phyloP scores from a whole-genome alignment of 1,140 invertebrate genomes.

The Cherax destructor region DNA sequence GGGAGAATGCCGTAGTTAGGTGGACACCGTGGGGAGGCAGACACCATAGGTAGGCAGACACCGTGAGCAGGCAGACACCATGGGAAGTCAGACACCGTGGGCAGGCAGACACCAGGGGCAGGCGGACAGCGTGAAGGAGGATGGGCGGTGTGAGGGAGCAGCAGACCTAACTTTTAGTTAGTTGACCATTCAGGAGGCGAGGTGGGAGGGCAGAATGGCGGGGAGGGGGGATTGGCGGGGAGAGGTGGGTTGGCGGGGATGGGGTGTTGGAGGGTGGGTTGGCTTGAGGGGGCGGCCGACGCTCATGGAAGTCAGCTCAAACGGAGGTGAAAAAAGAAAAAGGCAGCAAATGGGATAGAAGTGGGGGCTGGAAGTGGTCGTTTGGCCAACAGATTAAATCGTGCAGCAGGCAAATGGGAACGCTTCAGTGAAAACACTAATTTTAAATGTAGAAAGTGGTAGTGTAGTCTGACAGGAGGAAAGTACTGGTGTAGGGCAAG shows the following conservation, averaged over 20 bases:
- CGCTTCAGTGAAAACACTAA: slow-evolving; percentile 29
- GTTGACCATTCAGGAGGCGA: slow-evolving; percentile 24
- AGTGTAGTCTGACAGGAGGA: not conserved
- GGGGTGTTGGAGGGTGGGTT: too few species aligned
- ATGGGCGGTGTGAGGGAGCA: not conserved
- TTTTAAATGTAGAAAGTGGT: slow-evolving; percentile 32
- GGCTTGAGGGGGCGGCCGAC: too few species aligned
- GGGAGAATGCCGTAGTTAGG: too few species aligned
- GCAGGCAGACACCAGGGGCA: too few species aligned
- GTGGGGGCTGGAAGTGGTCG: slow-evolving; percentile 34
- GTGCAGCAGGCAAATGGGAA: slow-evolving; percentile 24
- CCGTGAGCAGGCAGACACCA: too few species aligned
- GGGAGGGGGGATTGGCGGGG: too few species aligned
- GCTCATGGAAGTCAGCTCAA: slow-evolving; percentile 30
- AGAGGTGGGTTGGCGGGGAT: too few species aligned
- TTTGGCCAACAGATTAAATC: slow-evolving; percentile 43
- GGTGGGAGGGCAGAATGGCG: not conserved
- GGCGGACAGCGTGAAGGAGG: too few species aligned
- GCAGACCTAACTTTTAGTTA: slow-evolving; percentile 3
- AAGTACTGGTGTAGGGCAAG: too few species aligned
- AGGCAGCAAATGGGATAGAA: slow-evolving; percentile 12
- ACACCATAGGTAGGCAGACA: too few species aligned
- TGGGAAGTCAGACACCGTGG: too few species aligned
- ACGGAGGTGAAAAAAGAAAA: slow-evolving; percentile 43
- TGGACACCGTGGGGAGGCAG: too few species aligned